These are phyloP conservation scores for Tenualosa ilisha DNA, from an alignment of 2,797 vertebrate genomes.

Conservation along the genomic window DNA sequence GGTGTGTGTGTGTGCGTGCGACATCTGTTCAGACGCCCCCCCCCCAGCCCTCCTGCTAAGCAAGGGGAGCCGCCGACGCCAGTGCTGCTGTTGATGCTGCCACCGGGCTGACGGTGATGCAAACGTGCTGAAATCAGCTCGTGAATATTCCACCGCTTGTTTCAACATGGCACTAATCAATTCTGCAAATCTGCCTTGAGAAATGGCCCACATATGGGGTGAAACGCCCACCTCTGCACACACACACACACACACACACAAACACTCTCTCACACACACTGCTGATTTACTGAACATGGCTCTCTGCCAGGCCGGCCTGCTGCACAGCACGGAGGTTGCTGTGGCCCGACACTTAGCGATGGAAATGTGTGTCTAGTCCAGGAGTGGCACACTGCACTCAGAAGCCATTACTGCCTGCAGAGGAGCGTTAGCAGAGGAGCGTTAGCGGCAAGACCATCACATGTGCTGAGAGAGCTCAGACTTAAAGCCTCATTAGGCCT, in stretches of 20 bases:
- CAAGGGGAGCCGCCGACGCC: too few species aligned
- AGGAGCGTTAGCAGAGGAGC: background rate
- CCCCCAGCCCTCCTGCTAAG: background rate
- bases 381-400: background rate
- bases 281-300: background rate
- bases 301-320: background rate
- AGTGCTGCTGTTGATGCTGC: background rate
- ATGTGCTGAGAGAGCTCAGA: background rate
- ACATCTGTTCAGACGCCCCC: background rate
- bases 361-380: background rate
- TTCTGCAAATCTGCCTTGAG: conserved; percentile 3
- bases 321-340: background rate
- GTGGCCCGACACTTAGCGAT: background rate
- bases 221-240: background rate
- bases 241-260: conserved; percentile 9
- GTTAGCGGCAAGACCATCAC: background rate
- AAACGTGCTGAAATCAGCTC: background rate
- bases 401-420: background rate
- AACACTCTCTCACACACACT: background rate
- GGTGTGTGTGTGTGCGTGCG: conserved; percentile 5
- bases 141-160: conserved; percentile 19
- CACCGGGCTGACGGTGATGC: background rate
- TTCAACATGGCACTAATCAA: conserved; percentile 4
- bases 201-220: background rate
- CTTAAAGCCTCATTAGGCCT: background rate